phyloP scores from a whole-genome alignment of 2,113 vertebrate genomes.

The Microcebus ravelobensis region DNA sequence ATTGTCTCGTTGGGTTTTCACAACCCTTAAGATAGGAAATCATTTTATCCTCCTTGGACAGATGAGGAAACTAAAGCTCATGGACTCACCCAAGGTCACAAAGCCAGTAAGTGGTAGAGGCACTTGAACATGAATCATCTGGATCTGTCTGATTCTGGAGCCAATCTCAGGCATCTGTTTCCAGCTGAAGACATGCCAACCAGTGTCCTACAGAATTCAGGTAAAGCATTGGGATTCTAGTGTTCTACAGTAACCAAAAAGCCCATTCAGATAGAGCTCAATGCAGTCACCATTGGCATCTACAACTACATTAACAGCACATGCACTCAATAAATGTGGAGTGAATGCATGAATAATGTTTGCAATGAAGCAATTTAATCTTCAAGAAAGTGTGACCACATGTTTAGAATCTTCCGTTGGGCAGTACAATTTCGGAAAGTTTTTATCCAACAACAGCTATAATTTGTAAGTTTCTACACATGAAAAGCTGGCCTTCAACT shows the following conservation, averaged over 20 bases:
- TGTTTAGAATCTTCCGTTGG: not conserved
- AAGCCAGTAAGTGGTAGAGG: not conserved
- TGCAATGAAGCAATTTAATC: not conserved
- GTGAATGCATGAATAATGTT: not conserved
- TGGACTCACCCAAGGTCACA: not conserved
- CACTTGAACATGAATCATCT: not conserved
- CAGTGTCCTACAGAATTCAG: not conserved
- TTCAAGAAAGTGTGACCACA: not conserved
- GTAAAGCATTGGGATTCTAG: not conserved
- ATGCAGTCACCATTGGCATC: not conserved
- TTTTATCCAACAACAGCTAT: not conserved
- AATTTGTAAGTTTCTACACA: not conserved
- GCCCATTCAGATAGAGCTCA: not conserved
- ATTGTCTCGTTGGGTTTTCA: not conserved
- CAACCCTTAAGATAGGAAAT: not conserved
- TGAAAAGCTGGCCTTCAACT: not conserved
- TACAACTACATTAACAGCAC: not conserved
- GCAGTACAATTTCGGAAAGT: not conserved
- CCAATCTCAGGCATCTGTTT: not conserved
- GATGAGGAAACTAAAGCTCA: slow-evolving; percentile 31
- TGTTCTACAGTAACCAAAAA: not conserved
- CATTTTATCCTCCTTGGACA: not conserved
- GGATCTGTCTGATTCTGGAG: not conserved
- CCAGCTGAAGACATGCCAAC: not conserved
- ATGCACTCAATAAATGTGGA: not conserved